Conservation (phyloP, 2,113 vertebrate species). For the Erpornis zantholeuca region DNA sequence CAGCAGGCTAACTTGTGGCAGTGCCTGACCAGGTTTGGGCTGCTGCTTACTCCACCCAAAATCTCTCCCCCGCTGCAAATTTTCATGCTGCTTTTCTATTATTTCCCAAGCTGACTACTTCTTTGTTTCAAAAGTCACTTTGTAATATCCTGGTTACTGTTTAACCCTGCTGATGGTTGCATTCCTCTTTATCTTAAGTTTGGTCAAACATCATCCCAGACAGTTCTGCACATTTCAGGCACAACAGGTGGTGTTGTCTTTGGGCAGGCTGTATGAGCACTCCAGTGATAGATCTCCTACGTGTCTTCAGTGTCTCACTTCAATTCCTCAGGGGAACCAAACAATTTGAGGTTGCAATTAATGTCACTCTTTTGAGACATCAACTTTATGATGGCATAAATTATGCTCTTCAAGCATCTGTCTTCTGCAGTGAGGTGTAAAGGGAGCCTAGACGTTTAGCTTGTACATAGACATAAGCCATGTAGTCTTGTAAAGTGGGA, state of each 20-base stretch:
- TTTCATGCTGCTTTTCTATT: background rate
- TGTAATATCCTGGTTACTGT: background rate
- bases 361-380: background rate
- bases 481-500: background rate
- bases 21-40: background rate
- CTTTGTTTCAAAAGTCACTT: background rate
- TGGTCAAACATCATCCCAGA: background rate
- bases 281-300: background rate
- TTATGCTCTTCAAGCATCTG: background rate
- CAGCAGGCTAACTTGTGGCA: background rate
- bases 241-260: background rate
- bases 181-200: background rate
- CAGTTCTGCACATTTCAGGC: background rate
- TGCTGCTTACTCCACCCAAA: background rate
- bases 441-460: background rate
- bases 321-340: background rate
- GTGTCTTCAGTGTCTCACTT: background rate
- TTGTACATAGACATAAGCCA: background rate
- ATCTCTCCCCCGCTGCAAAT: background rate
- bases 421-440: background rate
- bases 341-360: background rate
- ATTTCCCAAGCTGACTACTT: background rate
- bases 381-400: background rate
- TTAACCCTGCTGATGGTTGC: background rate
- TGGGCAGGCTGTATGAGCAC: background rate